Base-by-base conservation (phyloP, 23 tunicate species). In the Diplosoma virens region DNA sequence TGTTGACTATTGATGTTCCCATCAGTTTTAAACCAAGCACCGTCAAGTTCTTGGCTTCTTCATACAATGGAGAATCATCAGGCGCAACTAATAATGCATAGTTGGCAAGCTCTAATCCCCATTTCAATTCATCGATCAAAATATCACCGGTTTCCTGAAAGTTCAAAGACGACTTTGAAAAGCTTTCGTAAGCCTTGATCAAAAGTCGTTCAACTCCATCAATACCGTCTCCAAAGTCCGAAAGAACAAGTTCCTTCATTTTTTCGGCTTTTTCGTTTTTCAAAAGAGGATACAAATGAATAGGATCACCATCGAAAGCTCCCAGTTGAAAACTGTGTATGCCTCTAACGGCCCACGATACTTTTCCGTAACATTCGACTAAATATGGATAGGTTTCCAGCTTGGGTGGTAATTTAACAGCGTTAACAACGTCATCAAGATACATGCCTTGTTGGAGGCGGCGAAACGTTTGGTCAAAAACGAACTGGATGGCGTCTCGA, bases 401-500 rank as follows among this genome's bases (percentile, higher is more conserved):
- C 6, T 3, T 47, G 33, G 81, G 78, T 1, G 98, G 98, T 27
- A 93, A 63, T 53, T 66, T 48, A 2, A 93, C 93, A 67, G 47
- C 33, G 14, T 81, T 76, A 14, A 81, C 98, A 59, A 93, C 86
- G 33, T 86, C 86, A 32, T 81, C 84, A 37, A 81, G 53, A 2
- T 37, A 60, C 76, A 71, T 53, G 18, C 81, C 67, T 45, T 48
- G 54, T 24, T 87, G 75, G 53, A 87, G 64, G 48, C 30, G 52
- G 48, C 96, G 41, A 17, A 93, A 32, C 14, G 98, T 93, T 60
- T 93, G 98, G 56, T 93, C 98, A 55, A 86, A 66, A 17, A 93
- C 93, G 34, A 68, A 93, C 52, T 93, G 87, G 16, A 86, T 93
- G 6, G 84, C 98, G 67, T 93, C 98, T 30, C 91, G 67, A 33